Conservation (phyloP, 2,797 vertebrate genomes). For the Merluccius polli region DNA sequence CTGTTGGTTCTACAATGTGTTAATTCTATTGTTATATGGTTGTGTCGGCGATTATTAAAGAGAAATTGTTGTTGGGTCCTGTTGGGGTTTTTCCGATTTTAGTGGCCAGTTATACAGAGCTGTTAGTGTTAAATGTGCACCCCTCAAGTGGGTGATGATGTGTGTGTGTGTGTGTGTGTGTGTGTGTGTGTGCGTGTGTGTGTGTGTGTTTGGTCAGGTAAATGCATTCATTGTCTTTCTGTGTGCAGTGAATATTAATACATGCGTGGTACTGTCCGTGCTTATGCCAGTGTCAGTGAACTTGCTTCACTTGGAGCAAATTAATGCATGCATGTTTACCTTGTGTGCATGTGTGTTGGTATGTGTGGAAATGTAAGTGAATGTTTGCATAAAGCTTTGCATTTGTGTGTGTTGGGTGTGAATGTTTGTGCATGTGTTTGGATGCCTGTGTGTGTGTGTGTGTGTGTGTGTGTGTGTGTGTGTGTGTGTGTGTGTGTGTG, state of each 20-base stretch:
- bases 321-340: not conserved
- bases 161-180: not conserved
- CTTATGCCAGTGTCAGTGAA: not conserved
- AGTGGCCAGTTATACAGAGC: constrained; percentile 40
- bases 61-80: constrained; percentile 16
- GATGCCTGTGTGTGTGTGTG: constrained; percentile 8
- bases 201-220: not conserved
- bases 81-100: constrained; percentile 26
- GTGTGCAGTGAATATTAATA: not conserved
- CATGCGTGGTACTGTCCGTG: not conserved
- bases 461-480: not conserved
- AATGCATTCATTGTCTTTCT: not conserved
- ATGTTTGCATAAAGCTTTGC: constrained; percentile 14
- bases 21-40: constrained; percentile 12
- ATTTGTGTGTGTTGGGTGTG: constrained; percentile 3
- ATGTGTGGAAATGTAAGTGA: not conserved
- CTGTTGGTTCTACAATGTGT: not conserved
- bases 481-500: constrained; percentile 1
- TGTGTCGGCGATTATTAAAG: constrained; percentile 13
- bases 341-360: constrained; percentile 26
- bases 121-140: constrained; percentile 35
- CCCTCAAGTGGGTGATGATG: constrained; percentile 20
- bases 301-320: not conserved
- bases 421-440: constrained; percentile 3
- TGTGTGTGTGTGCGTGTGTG: constrained; percentile 3